Evolutionary conservation across 2,113 vertebrate genomes (phyloP).

Genomic region (Marcusenius ussheri): DNA sequence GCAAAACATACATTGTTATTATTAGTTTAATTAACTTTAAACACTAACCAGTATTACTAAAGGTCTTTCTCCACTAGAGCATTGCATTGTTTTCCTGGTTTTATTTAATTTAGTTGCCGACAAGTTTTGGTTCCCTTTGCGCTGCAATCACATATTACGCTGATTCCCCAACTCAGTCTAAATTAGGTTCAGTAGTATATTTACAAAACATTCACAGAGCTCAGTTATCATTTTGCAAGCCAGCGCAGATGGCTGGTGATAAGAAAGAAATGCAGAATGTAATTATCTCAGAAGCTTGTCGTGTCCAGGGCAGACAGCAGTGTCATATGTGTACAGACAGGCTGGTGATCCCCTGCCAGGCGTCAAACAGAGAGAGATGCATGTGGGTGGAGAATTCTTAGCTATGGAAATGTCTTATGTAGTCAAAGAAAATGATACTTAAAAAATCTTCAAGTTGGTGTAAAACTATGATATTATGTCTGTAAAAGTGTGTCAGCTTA

Average conservation of each 20-base stretch:
- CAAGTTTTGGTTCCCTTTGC: neutral
- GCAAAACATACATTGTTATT: neutral
- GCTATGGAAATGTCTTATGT: neutral
- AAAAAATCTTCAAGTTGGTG: neutral
- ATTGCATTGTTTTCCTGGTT: neutral
- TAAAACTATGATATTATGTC: neutral
- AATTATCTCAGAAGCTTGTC: neutral
- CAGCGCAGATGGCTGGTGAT: neutral
- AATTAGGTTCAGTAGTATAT: neutral
- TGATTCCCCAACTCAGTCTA: neutral
- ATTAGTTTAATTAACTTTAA: neutral
- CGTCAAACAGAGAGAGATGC: neutral
- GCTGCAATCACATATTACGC: neutral
- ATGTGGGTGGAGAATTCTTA: neutral
- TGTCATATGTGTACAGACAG: neutral
- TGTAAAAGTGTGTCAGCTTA: neutral
- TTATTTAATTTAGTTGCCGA: neutral
- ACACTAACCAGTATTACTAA: neutral
- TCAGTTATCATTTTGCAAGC: neutral
- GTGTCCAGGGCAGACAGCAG: neutral
- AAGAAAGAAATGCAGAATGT: neutral
- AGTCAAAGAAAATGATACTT: neutral
- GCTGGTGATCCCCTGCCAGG: neutral
- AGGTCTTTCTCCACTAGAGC: neutral
- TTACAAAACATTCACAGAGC: neutral